phyloP scores from a whole-genome alignment of 2,888 invertebrate species.

The Synanthedon tipuliformis region DNA sequence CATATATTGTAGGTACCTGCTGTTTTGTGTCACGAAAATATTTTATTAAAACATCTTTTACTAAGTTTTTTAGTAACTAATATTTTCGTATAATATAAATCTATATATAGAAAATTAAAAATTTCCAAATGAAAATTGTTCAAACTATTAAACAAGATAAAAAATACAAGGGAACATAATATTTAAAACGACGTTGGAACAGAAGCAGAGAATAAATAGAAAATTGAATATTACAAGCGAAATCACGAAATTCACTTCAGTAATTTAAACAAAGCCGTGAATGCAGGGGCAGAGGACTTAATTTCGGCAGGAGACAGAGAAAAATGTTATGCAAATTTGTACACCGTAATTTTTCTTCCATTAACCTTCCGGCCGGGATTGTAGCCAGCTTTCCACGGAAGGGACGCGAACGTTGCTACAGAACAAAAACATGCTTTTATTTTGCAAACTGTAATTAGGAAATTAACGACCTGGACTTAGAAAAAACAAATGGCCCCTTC shows the following conservation, averaged over 20 bases:
- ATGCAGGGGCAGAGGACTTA: constrained; percentile 51
- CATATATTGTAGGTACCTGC: no score
- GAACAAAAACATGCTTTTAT: constrained; percentile 58
- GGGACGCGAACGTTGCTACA: constrained; percentile 36
- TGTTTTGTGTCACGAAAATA: not conserved
- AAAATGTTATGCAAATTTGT: constrained; percentile 69
- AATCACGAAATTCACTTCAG: constrained; percentile 52
- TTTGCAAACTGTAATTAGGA: constrained; percentile 62
- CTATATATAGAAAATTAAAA: not conserved
- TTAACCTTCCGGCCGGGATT: constrained; percentile 54
- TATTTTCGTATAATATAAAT: no score
- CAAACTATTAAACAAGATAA: not conserved
- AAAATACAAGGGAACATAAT: not conserved
- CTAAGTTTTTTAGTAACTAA: no score
- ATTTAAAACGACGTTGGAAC: constrained; percentile 1
- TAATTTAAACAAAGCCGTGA: constrained; percentile 61
- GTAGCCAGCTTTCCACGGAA: constrained; percentile 27
- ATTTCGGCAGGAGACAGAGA: constrained; percentile 54
- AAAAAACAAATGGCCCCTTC: constrained; percentile 50
- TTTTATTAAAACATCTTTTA: not conserved
- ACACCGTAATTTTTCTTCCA: constrained; percentile 66
- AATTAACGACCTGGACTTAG: constrained; percentile 60
- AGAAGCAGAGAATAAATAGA: constrained; percentile 8
- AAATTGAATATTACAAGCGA: constrained; percentile 35
- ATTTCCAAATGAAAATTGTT: not conserved